Conservation (phyloP, 2,797 vertebrate species). For the Garrulus glandarius region DNA sequence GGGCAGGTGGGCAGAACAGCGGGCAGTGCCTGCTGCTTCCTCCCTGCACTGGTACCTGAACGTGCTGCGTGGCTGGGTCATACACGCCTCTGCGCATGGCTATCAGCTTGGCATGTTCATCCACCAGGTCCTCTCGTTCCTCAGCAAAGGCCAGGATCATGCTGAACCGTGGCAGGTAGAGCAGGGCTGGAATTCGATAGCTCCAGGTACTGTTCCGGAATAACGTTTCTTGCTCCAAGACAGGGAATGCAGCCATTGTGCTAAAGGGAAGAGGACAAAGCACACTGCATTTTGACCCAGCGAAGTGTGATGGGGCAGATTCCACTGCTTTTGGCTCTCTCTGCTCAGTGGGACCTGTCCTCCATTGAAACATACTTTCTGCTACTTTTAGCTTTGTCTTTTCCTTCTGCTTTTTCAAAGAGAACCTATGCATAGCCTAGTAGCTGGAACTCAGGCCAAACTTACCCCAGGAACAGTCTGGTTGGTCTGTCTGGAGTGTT, state of each 20-base stretch:
- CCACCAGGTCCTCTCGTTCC: constrained; percentile 30
- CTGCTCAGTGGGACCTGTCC: background rate
- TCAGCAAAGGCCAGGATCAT: constrained; percentile 71
- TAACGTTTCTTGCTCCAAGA: constrained; percentile 32
- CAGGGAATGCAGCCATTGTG: background rate
- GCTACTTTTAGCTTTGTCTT: background rate
- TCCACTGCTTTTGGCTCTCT: background rate
- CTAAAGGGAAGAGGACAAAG: background rate
- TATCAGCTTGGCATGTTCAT: constrained; percentile 60
- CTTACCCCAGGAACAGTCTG: background rate
- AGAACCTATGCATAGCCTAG: background rate
- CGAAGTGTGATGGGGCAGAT: background rate
- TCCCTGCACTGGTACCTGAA: constrained; percentile 38
- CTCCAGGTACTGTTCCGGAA: background rate
- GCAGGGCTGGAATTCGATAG: constrained; percentile 74
- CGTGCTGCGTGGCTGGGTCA: fast-evolving
- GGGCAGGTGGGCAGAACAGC: background rate
- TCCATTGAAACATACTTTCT: background rate
- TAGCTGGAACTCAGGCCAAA: background rate
- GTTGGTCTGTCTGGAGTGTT: background rate
- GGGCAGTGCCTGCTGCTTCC: fast-evolving
- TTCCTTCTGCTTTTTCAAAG: background rate
- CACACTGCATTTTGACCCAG: background rate
- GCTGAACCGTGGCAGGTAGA: constrained; percentile 57
- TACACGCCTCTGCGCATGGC: constrained; percentile 53